Conservation (phyloP, 2,113 vertebrate species). For the Microtus oregoni region DNA sequence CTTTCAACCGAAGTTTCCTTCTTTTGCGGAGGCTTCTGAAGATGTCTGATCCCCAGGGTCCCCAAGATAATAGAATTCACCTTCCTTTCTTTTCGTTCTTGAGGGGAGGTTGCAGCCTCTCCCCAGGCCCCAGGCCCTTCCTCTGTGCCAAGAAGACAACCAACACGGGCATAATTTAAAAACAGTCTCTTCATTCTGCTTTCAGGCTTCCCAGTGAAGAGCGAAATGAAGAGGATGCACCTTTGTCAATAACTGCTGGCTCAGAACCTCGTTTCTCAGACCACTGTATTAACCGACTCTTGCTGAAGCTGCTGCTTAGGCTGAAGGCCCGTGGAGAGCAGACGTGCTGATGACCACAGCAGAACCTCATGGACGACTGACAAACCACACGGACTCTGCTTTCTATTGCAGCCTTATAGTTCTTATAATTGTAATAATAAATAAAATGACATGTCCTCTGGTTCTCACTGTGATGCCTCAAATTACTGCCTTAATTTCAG, state of each 20-base stretch:
- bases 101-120: not conserved
- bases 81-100: constrained; percentile 57
- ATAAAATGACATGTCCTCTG: constrained; percentile 53
- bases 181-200: constrained; percentile 48
- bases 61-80: constrained; percentile 72
- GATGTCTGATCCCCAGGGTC: constrained; percentile 61
- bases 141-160: constrained; percentile 65
- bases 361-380: not conserved
- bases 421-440: constrained; percentile 72
- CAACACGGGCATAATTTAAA: constrained; percentile 73
- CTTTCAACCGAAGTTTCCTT: constrained; percentile 61
- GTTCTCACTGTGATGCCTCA: constrained; percentile 42
- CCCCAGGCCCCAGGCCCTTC: not conserved
- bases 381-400: constrained; percentile 3
- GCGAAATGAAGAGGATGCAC: constrained; percentile 72
- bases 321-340: constrained; percentile 70
- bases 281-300: constrained; percentile 57
- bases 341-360: constrained; percentile 69
- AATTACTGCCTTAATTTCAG: constrained; percentile 62
- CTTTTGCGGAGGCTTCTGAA: constrained; percentile 64
- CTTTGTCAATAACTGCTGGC: constrained; percentile 82
- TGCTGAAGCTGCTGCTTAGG: constrained; percentile 66
- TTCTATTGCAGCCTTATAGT: constrained; percentile 68
- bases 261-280: constrained; percentile 49
- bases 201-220: constrained; percentile 51